Percentiles rank a stretch among this genome's conserved stretches.
Conservation (phyloP, 1,140 invertebrate species). For the Drosophila varians region DNA sequence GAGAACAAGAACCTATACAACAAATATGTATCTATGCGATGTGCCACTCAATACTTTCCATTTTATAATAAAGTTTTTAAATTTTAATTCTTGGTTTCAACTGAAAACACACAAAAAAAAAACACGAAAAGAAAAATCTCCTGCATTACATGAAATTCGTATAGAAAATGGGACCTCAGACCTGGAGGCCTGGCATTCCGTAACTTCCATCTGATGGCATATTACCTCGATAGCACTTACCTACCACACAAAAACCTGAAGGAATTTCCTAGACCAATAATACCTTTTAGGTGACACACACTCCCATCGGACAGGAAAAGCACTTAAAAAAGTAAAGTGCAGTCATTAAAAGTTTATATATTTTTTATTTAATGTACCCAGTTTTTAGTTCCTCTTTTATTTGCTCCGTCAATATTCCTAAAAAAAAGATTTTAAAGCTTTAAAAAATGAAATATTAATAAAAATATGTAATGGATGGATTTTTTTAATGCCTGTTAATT, state of each 20-base stretch:
- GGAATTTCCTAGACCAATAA: neutral
- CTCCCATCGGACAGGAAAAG: neutral
- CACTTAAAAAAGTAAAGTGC: neutral
- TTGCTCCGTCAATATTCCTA: no score
- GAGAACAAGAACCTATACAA: constrained; percentile 66
- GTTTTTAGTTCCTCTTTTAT: neutral
- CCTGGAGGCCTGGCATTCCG: constrained; percentile 1
- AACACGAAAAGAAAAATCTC: constrained; percentile 59
- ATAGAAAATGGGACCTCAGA: constrained; percentile 9
- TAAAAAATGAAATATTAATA: no score
- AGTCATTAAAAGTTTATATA: neutral
- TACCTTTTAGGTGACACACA: no score
- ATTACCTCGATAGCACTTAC: neutral
- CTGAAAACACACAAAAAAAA: constrained; percentile 10
- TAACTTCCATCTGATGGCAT: neutral
- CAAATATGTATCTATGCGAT: constrained; percentile 24
- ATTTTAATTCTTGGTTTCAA: constrained; percentile 8
- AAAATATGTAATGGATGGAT: no score
- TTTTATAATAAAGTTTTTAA: constrained; percentile 37
- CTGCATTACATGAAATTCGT: constrained; percentile 73
- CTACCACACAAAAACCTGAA: neutral
- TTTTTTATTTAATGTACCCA: neutral
- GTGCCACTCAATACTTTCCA: constrained; percentile 60
- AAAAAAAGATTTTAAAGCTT: no score
- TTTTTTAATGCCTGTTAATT: no score